Conservation (phyloP, 1,140 invertebrate genomes). For the Scaptomyza pallida region DNA sequence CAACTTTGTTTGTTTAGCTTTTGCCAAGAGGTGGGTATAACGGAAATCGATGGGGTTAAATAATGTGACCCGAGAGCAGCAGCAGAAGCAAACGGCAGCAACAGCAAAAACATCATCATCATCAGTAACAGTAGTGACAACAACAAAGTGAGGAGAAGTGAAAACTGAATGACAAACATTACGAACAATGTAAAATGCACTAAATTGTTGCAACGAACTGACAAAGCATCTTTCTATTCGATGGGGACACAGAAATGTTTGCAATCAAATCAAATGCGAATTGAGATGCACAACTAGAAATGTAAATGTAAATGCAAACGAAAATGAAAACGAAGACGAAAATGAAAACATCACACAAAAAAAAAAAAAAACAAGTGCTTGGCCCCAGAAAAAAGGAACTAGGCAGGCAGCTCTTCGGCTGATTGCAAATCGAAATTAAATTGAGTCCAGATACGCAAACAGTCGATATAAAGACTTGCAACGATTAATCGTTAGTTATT, state of each 20-base stretch:
- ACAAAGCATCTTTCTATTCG: constrained; percentile 21
- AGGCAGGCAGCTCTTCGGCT: constrained; percentile 49
- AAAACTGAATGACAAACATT: constrained; percentile 40
- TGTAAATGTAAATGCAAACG: constrained; percentile 42
- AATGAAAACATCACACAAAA: constrained; percentile 46
- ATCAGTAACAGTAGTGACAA: constrained; percentile 13
- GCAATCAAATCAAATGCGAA: constrained; percentile 75
- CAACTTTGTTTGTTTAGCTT: constrained; percentile 61
- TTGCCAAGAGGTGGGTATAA: constrained; percentile 11
- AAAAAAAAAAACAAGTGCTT: constrained; percentile 15
- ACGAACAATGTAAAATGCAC: constrained; percentile 72
- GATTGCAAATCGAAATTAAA: constrained; percentile 69
- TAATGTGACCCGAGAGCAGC: constrained; percentile 43
- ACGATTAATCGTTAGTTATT: background rate
- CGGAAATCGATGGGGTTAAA: constrained; percentile 51
- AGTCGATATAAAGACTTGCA: constrained; percentile 5
- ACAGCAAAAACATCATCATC: constrained; percentile 3
- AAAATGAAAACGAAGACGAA: constrained; percentile 24
- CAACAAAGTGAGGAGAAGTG: constrained; percentile 1
- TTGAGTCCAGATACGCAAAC: constrained; percentile 33
- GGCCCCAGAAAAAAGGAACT: constrained; percentile 44
- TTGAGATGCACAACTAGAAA: constrained; percentile 62
- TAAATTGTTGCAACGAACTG: constrained; percentile 59
- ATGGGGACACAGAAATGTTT: constrained; percentile 27
- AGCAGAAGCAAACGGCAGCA: constrained; percentile 9